A percentile compares a stretch with the other conserved stretches of the same genome.
Evolutionary conservation across 2,797 vertebrate species (phyloP).

Genomic region (Eutrigla gurnardus): DNA sequence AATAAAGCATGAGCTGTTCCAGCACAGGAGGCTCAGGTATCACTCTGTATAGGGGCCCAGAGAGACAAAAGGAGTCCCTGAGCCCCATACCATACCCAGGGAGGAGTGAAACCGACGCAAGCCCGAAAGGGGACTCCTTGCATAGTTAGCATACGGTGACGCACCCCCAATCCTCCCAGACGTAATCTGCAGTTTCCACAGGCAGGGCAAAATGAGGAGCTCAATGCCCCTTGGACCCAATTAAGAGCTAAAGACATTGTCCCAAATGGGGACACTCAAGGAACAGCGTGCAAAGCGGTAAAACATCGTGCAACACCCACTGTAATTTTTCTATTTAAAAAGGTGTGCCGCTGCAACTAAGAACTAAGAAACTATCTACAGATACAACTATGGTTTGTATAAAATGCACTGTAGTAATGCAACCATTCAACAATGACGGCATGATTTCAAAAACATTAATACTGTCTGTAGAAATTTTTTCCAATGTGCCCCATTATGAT

Average conservation of each 20-base stretch:
- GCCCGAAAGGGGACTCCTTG: slow-evolving; percentile 70
- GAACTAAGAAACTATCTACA: slow-evolving; percentile 19
- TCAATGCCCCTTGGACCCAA: slow-evolving; percentile 68
- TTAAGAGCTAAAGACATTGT: slow-evolving; percentile 70
- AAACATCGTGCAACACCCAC: slow-evolving; percentile 4
- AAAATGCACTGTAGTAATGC: not conserved
- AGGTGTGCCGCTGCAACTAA: slow-evolving; percentile 25
- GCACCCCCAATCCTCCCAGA: slow-evolving; percentile 5
- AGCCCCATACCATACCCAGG: slow-evolving; percentile 46
- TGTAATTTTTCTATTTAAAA: slow-evolving; percentile 15
- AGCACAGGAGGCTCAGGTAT: slow-evolving; percentile 75
- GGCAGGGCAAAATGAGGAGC: slow-evolving; percentile 33
- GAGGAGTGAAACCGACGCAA: slow-evolving; percentile 49
- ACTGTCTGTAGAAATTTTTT: not conserved
- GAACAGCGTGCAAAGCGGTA: slow-evolving; percentile 41
- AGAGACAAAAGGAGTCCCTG: slow-evolving; percentile 74
- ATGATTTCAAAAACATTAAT: not conserved
- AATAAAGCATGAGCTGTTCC: slow-evolving; percentile 83
- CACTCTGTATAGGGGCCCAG: slow-evolving; percentile 53
- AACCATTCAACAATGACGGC: not conserved
- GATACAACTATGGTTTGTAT: slow-evolving; percentile 13
- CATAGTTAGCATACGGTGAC: slow-evolving; percentile 36
- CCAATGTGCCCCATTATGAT: not conserved
- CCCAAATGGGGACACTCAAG: slow-evolving; percentile 43
- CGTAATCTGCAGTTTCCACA: slow-evolving; percentile 49